Percentiles rank a stretch among this genome's conserved stretches.
Conservation (phyloP, 1,140 invertebrate species). For the Halesus radiatus region DNA sequence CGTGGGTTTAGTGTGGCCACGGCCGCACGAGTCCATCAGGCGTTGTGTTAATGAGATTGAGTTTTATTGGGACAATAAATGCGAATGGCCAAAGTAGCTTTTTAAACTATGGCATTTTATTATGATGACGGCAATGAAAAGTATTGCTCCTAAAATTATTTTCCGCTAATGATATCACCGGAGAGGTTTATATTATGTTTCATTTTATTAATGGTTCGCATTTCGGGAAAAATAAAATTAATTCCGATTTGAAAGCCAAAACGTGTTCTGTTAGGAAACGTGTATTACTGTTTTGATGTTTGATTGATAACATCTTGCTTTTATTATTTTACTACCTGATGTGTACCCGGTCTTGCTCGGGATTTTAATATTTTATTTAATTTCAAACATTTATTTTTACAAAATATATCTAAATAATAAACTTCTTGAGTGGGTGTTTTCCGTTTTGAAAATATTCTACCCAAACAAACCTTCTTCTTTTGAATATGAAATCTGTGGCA, state of each 20-base stretch:
- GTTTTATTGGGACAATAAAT: slow-evolving; percentile 40
- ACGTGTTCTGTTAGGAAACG: slow-evolving; percentile 32
- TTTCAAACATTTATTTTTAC: no score
- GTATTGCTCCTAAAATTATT: slow-evolving; percentile 26
- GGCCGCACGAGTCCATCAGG: slow-evolving; percentile 21
- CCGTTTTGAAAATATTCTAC: no score
- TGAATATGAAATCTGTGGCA: no score
- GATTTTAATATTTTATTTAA: no score
- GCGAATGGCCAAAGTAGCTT: slow-evolving; percentile 33
- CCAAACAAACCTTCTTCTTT: no score
- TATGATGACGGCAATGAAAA: slow-evolving; percentile 40
- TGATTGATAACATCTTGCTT: slow-evolving; percentile 10
- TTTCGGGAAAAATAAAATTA: slow-evolving; percentile 13
- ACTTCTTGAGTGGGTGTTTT: no score
- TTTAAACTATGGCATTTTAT: slow-evolving; percentile 37
- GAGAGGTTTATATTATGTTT: slow-evolving; percentile 12
- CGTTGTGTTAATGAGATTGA: slow-evolving; percentile 20
- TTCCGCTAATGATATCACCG: slow-evolving; percentile 24
- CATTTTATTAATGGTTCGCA: not conserved
- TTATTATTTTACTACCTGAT: slow-evolving; percentile 7
- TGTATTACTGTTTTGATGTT: slow-evolving; percentile 32
- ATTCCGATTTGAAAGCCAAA: slow-evolving; percentile 19
- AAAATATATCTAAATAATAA: no score
- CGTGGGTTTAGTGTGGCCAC: not conserved
- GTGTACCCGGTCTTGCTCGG: no score